A percentile compares a stretch with the other conserved stretches of the same genome.
Evolutionary conservation across 2,888 invertebrate genomes (phyloP).

Genomic region (Crioceris asparagi): DNA sequence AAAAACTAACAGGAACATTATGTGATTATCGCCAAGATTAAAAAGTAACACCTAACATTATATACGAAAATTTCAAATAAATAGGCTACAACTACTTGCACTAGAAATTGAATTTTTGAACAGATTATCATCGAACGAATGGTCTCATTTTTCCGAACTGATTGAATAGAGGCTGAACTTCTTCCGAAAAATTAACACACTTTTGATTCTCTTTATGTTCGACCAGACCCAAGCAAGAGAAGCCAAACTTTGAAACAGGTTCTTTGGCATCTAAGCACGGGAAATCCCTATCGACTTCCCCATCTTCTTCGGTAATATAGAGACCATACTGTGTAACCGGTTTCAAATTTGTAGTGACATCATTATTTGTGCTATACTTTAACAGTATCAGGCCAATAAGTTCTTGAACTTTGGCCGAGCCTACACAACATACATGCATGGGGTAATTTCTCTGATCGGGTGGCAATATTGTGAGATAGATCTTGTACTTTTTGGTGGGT

Average conservation of each 20-base stretch:
- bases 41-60: too few species aligned
- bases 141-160: too few species aligned
- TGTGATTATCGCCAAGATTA: too few species aligned
- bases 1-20: too few species aligned
- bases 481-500: conserved; percentile 74
- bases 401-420: conserved; percentile 78
- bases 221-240: conserved; percentile 78
- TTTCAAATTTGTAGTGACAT: conserved; percentile 40
- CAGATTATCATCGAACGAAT: too few species aligned
- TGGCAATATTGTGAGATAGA: conserved; percentile 81
- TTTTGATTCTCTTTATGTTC: conserved; percentile 51
- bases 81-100: too few species aligned
- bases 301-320: conserved; percentile 93
- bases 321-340: conserved; percentile 69
- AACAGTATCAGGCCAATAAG: conserved; percentile 89
- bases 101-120: too few species aligned
- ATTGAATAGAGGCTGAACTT: conserved; percentile 4
- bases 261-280: conserved; percentile 82
- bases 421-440: conserved; percentile 67
- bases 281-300: conserved; percentile 88
- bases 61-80: too few species aligned
- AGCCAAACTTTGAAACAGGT: conserved; percentile 86
- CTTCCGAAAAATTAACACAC: conserved; percentile 30
- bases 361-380: conserved; percentile 53
- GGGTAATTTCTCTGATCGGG: conserved; percentile 76